phyloP scores from a whole-genome alignment of 2,113 vertebrate species.

The Halcyon senegalensis region DNA sequence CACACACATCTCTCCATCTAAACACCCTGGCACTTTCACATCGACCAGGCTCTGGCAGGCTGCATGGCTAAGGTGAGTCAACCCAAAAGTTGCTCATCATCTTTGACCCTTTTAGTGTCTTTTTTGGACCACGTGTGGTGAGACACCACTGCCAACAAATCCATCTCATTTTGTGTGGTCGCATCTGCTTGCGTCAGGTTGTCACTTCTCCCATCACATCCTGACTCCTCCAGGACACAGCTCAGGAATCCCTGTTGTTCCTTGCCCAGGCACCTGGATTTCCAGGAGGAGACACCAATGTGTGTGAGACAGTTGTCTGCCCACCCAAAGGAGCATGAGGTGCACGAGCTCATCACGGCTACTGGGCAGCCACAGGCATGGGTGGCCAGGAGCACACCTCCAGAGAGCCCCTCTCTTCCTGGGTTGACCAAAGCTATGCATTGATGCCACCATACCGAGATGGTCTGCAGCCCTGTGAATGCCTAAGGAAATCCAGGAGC shows the following conservation, averaged over 20 bases:
- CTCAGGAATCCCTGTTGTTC: accelerated
- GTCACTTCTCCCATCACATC: neutral
- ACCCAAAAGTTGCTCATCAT: neutral
- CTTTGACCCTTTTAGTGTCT: neutral
- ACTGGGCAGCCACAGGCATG: neutral
- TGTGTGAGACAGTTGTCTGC: accelerated
- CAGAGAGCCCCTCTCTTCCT: neutral
- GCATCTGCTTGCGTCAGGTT: neutral
- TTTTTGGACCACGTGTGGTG: neutral
- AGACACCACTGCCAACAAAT: neutral
- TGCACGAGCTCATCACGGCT: accelerated
- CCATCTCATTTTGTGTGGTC: neutral
- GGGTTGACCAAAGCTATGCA: neutral
- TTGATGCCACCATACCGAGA: neutral
- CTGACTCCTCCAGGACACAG: neutral
- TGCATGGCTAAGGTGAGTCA: neutral
- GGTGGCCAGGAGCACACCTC: neutral
- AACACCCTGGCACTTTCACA: accelerated
- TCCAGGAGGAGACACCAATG: neutral
- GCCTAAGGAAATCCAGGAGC: neutral
- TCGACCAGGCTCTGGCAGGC: neutral
- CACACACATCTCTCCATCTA: neutral
- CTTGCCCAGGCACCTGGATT: neutral
- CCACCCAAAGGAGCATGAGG: neutral
- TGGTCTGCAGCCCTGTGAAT: neutral